These are phyloP conservation scores for Xenotilapia leptura DNA, from an alignment of 2,113 vertebrate species.

Conservation along the genomic window DNA sequence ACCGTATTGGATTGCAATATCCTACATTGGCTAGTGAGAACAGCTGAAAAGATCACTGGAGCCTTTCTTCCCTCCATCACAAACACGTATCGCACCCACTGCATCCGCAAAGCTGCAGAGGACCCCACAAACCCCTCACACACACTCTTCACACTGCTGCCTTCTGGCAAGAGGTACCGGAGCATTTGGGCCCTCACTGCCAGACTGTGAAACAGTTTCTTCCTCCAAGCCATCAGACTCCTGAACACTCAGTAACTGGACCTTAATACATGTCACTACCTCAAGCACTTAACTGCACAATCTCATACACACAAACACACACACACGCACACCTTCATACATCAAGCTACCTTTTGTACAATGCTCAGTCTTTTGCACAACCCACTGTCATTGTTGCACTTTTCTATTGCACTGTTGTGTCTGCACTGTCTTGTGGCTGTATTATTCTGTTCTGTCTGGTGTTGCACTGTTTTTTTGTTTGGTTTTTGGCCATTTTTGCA, in stretches of 20 bases:
- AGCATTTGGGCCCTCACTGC: background rate
- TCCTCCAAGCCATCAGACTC: background rate
- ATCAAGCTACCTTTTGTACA: background rate
- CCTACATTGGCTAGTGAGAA: background rate
- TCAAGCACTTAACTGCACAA: background rate
- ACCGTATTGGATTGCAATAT: background rate
- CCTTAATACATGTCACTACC: background rate
- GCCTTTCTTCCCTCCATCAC: background rate
- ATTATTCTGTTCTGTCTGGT: background rate
- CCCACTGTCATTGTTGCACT: background rate
- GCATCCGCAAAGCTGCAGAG: background rate
- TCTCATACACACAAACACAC: background rate
- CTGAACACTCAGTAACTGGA: background rate
- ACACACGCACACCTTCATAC: background rate
- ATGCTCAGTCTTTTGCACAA: background rate
- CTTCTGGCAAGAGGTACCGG: background rate
- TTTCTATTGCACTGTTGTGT: background rate
- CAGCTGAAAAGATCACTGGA: background rate
- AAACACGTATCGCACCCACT: background rate
- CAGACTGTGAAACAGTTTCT: background rate
- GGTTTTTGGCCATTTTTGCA: background rate
- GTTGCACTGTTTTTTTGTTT: background rate
- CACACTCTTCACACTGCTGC: background rate
- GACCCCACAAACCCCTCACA: background rate
- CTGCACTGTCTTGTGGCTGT: background rate